Percentiles rank a stretch among this genome's conserved stretches.
Evolutionary conservation across 1,140 invertebrate genomes (phyloP).

Genomic region (Conopomorpha cramerella): DNA sequence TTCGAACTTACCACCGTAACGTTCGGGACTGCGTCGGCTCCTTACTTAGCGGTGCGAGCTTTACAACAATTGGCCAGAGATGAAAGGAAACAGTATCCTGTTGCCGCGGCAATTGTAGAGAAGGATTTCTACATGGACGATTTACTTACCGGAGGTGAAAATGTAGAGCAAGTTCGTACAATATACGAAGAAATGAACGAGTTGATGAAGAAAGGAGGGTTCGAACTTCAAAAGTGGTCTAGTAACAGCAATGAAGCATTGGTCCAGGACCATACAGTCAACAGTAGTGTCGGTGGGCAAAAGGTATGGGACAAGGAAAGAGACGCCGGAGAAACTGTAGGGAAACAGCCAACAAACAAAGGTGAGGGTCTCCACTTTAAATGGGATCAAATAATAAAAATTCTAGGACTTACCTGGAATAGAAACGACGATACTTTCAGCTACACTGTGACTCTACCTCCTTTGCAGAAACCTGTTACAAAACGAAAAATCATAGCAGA

Average conservation of each 20-base stretch:
- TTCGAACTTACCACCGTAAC: constrained; percentile 18
- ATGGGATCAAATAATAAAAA: constrained; percentile 7
- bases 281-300: constrained; percentile 1
- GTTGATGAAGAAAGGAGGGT: constrained; percentile 9
- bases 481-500: constrained; percentile 16
- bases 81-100: constrained; percentile 9
- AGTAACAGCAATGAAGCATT: constrained; percentile 7
- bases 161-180: constrained; percentile 9
- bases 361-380: no score
- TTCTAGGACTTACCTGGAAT: constrained; percentile 15
- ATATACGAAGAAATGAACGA: constrained; percentile 4
- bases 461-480: constrained; percentile 4
- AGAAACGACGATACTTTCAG: constrained; percentile 10
- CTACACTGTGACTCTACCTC: constrained; percentile 5
- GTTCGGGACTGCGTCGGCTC: constrained; percentile 23
- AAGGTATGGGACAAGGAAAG: neutral
- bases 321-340: neutral
- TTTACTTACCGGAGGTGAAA: constrained; percentile 18
- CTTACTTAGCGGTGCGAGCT: constrained; percentile 18
- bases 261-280: no score
- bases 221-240: constrained; percentile 16
- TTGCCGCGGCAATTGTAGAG: constrained; percentile 6
- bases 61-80: constrained; percentile 21
- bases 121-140: constrained; percentile 24
- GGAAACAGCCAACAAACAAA: no score